Evolutionary conservation across 1,140 invertebrate genomes (phyloP), one percentile per base, ranked within the genome.

Genomic region (Aphidius gifuensis): DNA sequence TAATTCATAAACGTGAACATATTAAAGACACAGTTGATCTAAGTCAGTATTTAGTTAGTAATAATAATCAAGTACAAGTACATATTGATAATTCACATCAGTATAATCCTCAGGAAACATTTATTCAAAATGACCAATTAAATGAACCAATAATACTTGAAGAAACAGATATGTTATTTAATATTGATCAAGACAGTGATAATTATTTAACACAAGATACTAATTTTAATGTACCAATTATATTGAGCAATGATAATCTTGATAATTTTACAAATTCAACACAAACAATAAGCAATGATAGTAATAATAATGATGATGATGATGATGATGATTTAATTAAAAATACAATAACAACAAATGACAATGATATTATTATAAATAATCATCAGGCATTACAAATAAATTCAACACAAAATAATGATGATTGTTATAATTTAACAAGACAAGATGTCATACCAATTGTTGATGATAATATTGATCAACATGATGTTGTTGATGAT

Each of bases 1-100:
- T 87, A 42, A 66, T 76, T 11, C 87, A 88, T 69, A 88, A 88
- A 74, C 83, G 85, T 56, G 76, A 81, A 58, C 79, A 82, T 45
- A 57, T 72, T 39, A 79, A 79, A 60, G 58, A 74, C 42, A 72
- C 71, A 3, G 71, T 80, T 50, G 76, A 81, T 69, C 65, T 80
- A 58, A 74, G 73, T 64, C 74, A 78, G 51, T 81, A 77, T 69
- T 71, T 80, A 66, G 71, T 75, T 21, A 38, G 39, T 5, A 55
- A 55, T 39, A 43, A 75, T 47, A 73, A 62, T 66, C 71, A 72
- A 43, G 51, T 71, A 51, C 42, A 65, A 50, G 71, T 77, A 59
- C 73, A 73, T 43, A 23, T 64, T 5, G 71, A 32, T 32, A 2
- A 38, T 6, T 11, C 51, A 53, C 51, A 50, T 32, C 68, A 73